phyloP scores from a whole-genome alignment of 2,888 invertebrate species.

The Priocnemis perturbator region DNA sequence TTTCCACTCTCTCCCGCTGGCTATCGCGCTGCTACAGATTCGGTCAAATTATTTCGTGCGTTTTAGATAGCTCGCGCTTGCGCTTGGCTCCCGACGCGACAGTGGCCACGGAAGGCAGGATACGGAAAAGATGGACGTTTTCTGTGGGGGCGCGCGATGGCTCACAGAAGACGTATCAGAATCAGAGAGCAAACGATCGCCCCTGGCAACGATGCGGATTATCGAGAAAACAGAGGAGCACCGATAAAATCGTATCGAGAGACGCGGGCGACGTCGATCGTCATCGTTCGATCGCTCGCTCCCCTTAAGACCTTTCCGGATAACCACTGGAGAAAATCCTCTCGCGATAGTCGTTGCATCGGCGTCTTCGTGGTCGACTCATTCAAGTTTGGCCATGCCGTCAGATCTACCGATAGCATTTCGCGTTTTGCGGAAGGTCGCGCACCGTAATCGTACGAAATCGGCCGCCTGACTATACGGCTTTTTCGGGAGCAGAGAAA shows the following conservation, averaged over 20 bases:
- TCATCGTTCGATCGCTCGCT: conserved; percentile 28
- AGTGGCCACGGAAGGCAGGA: too few species aligned
- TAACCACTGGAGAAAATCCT: conserved; percentile 34
- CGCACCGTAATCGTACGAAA: too few species aligned
- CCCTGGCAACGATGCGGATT: conserved; percentile 32
- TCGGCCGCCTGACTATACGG: too few species aligned
- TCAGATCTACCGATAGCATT: conserved; percentile 1
- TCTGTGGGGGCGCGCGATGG: neutral
- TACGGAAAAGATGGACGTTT: too few species aligned
- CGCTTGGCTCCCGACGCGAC: too few species aligned
- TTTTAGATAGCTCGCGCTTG: too few species aligned
- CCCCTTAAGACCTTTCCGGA: conserved; percentile 39
- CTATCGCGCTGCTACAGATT: too few species aligned
- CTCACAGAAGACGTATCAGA: conserved; percentile 33
- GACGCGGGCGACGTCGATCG: conserved; percentile 35
- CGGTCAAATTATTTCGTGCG: too few species aligned
- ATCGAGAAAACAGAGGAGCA: conserved; percentile 33
- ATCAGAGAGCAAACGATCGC: conserved; percentile 34
- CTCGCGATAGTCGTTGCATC: conserved; percentile 36
- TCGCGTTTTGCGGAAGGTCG: too few species aligned
- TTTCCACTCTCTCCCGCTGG: too few species aligned
- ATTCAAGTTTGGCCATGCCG: neutral
- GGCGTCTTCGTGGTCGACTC: conserved; percentile 39
- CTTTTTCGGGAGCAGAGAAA: too few species aligned
- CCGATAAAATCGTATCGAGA: conserved; percentile 40